Percentiles rank a stretch among this genome's conserved stretches.
These are phyloP conservation scores for Bovichtus variegatus DNA, from an alignment of 2,797 vertebrate genomes.

Conservation along the genomic window DNA sequence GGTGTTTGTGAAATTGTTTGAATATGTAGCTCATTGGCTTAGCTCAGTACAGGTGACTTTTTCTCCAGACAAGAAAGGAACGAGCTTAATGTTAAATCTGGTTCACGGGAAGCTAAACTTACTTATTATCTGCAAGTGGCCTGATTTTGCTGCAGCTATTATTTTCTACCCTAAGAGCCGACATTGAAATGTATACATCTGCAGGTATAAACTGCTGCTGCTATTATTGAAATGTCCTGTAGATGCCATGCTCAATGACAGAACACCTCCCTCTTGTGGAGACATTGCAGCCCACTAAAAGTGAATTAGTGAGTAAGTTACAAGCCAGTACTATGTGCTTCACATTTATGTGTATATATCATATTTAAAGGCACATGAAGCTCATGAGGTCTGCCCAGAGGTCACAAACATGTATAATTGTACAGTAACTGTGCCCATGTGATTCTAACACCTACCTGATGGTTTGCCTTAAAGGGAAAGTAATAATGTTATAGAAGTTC, in stretches of 20 bases:
- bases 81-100: neutral
- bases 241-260: neutral
- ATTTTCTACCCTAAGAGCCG: neutral
- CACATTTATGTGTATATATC: too few relatives aligned
- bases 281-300: conserved; percentile 1
- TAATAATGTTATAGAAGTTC: neutral
- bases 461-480: neutral
- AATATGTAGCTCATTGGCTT: neutral
- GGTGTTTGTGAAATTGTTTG: neutral
- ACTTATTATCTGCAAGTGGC: neutral
- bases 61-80: neutral
- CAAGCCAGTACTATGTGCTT: neutral
- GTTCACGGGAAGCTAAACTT: neutral
- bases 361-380: neutral
- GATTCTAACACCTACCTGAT: neutral
- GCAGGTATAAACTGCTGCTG: neutral
- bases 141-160: neutral
- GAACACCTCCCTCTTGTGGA: conserved; percentile 9
- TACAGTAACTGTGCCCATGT: neutral
- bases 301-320: neutral
- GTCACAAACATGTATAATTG: conserved; percentile 5
- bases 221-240: neutral
- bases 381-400: neutral
- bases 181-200: neutral
- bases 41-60: neutral